phyloP scores from a whole-genome alignment of 2,888 invertebrate species.

The Lacanobia oleracea region DNA sequence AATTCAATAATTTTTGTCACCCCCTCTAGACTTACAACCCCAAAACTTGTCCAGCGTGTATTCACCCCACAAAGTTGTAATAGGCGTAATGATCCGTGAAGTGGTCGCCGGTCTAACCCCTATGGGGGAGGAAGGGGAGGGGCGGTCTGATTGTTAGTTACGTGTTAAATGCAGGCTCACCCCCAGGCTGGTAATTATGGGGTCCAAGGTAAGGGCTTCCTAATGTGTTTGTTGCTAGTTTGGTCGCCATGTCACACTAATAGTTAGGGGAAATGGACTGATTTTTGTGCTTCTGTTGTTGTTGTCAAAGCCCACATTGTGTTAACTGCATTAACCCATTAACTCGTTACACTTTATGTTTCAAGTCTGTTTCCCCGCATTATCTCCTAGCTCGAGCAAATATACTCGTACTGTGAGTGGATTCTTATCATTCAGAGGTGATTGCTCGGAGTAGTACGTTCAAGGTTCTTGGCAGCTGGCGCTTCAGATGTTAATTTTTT shows the following conservation, averaged over 20 bases:
- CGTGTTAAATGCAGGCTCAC: constrained; percentile 53
- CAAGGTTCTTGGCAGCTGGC: constrained; percentile 12
- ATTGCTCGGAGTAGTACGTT: constrained; percentile 1
- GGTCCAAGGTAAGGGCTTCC: constrained; percentile 11
- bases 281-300: constrained; percentile 4
- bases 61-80: constrained; percentile 71
- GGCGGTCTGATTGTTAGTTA: constrained; percentile 60
- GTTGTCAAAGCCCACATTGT: background rate
- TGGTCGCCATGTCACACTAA: constrained; percentile 25
- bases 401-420: constrained; percentile 11
- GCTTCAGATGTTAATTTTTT: constrained; percentile 7
- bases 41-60: constrained; percentile 60
- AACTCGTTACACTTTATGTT: background rate
- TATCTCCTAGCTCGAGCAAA: background rate
- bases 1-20: constrained; percentile 15
- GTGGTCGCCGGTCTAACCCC: constrained; percentile 51
- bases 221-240: constrained; percentile 47
- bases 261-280: constrained; percentile 15
- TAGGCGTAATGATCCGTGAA: constrained; percentile 73
- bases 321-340: background rate
- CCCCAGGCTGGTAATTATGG: constrained; percentile 46
- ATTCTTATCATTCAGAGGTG: constrained; percentile 6
- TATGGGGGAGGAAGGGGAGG: background rate
- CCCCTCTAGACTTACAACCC: background rate
- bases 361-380: background rate